Percentiles rank a stretch among this genome's conserved stretches.
Evolutionary conservation across 2,888 invertebrate species (phyloP).

Genomic region (Nymphalis c-album): DNA sequence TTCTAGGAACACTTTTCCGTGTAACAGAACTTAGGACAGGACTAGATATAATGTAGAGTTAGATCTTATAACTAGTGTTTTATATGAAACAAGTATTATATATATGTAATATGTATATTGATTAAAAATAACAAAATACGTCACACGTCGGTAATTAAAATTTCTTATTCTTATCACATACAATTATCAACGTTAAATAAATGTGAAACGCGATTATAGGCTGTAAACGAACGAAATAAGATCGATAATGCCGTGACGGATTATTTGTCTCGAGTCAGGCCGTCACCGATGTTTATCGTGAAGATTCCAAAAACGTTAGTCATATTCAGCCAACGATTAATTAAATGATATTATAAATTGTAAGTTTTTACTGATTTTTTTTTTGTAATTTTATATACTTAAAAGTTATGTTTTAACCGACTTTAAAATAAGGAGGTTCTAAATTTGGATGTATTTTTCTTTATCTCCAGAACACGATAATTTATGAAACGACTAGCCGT

Average conservation of each 20-base stretch:
- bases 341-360: not conserved
- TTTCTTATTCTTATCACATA: slow-evolving; percentile 15
- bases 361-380: not conserved
- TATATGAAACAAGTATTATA: too few relatives aligned
- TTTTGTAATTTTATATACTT: not conserved
- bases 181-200: slow-evolving; percentile 3
- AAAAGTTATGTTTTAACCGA: too few relatives aligned
- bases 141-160: slow-evolving; percentile 21
- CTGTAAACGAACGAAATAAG: not conserved
- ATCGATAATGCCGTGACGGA: too few relatives aligned
- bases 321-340: not conserved
- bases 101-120: too few relatives aligned
- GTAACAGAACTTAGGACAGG: too few relatives aligned
- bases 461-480: too few relatives aligned
- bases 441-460: too few relatives aligned
- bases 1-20: too few relatives aligned
- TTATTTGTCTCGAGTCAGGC: not conserved
- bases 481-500: too few relatives aligned
- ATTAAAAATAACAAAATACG: not conserved
- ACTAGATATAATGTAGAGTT: too few relatives aligned
- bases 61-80: too few relatives aligned
- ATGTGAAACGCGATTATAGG: not conserved
- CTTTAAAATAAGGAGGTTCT: too few relatives aligned
- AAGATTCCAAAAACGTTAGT: slow-evolving; percentile 11
- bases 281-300: slow-evolving; percentile 1